Evolutionary conservation across 2,113 vertebrate genomes (phyloP), one percentile per base, ranked within the genome.

Genomic region (Accipiter virgatus): DNA sequence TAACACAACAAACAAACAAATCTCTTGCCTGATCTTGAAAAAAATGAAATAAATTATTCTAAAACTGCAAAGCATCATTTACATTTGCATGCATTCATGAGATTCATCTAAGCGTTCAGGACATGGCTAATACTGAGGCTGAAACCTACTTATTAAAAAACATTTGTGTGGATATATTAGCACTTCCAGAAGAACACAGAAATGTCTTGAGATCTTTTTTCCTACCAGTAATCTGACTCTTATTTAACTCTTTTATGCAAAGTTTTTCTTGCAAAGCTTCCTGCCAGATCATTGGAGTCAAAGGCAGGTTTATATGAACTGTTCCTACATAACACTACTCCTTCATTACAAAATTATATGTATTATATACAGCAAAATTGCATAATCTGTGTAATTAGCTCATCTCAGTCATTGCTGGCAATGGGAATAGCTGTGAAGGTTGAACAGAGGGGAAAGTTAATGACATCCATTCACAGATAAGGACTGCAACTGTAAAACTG

Each of bases 371-470:
- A 81, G 68, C 31, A 40, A 61, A 95, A 95, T 55, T 88, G 86
- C 90, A 68, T 83, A 70, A 96, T 83, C 75, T 50, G 43, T 86
- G 84, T 73, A 94, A 96, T 97, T 95, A 95, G 82, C 83, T 93
- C 20, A 36, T 91, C 86, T 42, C 71, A 63, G 79, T 16, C 75
- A 22, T 9, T 21, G 80, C 58, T 62, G 81, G 85, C 80, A 73
- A 53, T 2, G 56, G 22, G 12, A 86, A 86, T 56, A 84, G 80
- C 83, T 92, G 72, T 3, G 82, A 72, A 74, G 79, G 93, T 15
- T 78, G 79, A 89, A 71, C 81, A 83, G 82, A 86, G 59, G 50
- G 81, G 82, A 74, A 77, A 77, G 50, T 48, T 81, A 58, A 77
- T 48, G 80, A 18, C 63, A 91, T 4, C 42, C n/a, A 45, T 34